A percentile compares a stretch with the other conserved stretches of the same genome.
Conservation (phyloP, 2,113 vertebrate genomes). For the Brienomyrus brachyistius region DNA sequence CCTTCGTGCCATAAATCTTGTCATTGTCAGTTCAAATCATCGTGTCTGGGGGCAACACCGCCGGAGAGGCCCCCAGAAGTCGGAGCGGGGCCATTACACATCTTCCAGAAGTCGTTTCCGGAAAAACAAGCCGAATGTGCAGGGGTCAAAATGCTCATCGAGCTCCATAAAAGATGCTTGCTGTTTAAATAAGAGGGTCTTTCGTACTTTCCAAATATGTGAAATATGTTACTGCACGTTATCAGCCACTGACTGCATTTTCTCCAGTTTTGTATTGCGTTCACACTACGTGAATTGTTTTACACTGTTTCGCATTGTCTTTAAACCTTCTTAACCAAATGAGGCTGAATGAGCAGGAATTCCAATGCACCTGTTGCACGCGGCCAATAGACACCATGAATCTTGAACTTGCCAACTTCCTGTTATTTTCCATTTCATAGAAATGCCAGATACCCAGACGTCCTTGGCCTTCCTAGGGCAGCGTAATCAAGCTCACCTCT, state of each 20-base stretch:
- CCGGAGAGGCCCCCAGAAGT: not conserved
- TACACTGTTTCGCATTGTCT: not conserved
- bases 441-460: not conserved
- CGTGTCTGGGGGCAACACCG: constrained; percentile 10
- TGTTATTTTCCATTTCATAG: not conserved
- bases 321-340: not conserved
- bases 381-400: not conserved
- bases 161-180: not conserved
- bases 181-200: not conserved
- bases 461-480: not conserved
- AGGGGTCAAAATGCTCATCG: not conserved
- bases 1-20: constrained; percentile 21
- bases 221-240: not conserved
- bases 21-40: constrained; percentile 25
- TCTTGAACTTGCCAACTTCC: not conserved
- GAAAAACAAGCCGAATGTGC: not conserved
- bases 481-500: not conserved
- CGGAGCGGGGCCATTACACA: not conserved
- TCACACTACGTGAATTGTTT: not conserved
- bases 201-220: not conserved
- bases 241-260: not conserved
- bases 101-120: not conserved
- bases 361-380: not conserved
- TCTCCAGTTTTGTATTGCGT: not conserved
- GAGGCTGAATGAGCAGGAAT: not conserved